phyloP scores from a whole-genome alignment of 2,113 vertebrate genomes.

The Ophthalmolycus amberensis region DNA sequence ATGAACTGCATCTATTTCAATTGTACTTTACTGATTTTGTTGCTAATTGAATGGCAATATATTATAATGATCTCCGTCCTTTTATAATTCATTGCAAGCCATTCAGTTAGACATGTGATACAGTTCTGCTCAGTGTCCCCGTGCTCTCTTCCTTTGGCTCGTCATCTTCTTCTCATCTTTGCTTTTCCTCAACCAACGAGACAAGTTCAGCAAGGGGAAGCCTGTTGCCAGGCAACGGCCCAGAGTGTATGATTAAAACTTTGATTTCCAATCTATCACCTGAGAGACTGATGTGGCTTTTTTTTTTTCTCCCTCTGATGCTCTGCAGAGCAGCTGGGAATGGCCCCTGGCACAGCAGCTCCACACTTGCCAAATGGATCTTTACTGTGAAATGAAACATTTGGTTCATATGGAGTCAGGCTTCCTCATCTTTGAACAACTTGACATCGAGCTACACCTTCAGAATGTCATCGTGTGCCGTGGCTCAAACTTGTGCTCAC shows the following conservation, averaged over 20 bases:
- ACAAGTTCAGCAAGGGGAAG: conserved; percentile 67
- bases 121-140: conserved; percentile 19
- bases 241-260: conserved; percentile 81
- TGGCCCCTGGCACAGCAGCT: conserved; percentile 45
- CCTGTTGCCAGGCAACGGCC: conserved; percentile 81
- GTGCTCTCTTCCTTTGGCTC: conserved; percentile 42
- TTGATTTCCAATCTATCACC: conserved; percentile 83
- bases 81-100: conserved; percentile 36
- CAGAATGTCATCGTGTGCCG: conserved; percentile 27
- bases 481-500: neutral
- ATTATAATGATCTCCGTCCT: neutral
- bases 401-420: conserved; percentile 46
- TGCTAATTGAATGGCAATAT: neutral
- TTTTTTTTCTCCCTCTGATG: conserved; percentile 61
- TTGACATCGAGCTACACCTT: conserved; percentile 13
- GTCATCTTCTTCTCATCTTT: conserved; percentile 66
- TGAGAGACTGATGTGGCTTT: conserved; percentile 73
- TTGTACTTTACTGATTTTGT: neutral
- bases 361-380: conserved; percentile 58
- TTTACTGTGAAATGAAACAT: conserved; percentile 69
- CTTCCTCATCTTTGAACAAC: conserved; percentile 37
- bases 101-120: conserved; percentile 31
- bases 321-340: conserved; percentile 63
- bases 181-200: conserved; percentile 63
- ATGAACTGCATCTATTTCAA: neutral